Percentiles rank a stretch among this genome's conserved stretches.
Conservation (phyloP, 2,113 vertebrate species). For the Montifringilla adamsi region DNA sequence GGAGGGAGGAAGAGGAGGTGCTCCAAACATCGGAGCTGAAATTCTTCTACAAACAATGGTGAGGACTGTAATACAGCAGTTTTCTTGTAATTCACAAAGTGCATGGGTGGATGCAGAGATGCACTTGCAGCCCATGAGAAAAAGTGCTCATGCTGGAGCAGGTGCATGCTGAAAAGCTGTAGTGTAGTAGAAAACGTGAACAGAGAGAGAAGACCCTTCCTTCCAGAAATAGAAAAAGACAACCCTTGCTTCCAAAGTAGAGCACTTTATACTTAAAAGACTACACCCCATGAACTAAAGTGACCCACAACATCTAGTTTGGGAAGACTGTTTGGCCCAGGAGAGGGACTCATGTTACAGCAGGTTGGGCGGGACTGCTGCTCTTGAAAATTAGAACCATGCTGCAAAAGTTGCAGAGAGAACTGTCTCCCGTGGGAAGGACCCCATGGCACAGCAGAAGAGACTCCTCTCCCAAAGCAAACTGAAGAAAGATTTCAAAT, state of each 20-base stretch:
- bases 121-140: neutral
- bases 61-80: neutral
- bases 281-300: neutral
- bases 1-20: neutral
- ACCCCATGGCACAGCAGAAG: neutral
- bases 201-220: neutral
- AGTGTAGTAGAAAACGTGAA: neutral
- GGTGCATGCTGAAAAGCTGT: neutral
- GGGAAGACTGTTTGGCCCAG: neutral
- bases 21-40: neutral
- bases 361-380: fast-evolving
- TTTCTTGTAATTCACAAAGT: neutral
- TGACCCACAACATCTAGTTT: neutral
- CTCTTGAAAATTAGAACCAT: neutral
- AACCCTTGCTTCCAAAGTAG: neutral
- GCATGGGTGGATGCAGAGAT: too few species aligned
- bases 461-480: neutral
- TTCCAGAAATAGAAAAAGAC: neutral
- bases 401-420: neutral
- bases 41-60: neutral
- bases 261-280: neutral
- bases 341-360: neutral
- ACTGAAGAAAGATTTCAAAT: neutral
- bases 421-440: neutral
- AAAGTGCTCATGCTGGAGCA: neutral